Evolutionary conservation across 2,797 vertebrate genomes (phyloP).

Genomic region (Aulostomus chinensis): DNA sequence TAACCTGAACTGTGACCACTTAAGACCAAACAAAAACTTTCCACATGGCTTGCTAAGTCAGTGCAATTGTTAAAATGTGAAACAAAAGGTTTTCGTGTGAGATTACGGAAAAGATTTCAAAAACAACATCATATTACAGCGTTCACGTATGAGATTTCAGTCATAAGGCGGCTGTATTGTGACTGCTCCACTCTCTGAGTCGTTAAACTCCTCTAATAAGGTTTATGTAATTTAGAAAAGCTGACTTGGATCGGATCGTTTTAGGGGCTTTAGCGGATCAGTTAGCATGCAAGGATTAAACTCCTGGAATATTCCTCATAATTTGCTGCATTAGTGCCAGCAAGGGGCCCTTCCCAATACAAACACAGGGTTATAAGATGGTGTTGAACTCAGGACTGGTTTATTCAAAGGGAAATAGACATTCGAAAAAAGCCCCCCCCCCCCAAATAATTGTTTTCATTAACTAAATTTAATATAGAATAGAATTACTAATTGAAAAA

Average conservation of each 20-base stretch:
- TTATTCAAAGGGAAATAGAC: no score
- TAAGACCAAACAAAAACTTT: constrained; percentile 68
- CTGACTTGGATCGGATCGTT: constrained; percentile 63
- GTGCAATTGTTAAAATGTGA: constrained; percentile 31
- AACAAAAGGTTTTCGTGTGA: constrained; percentile 52
- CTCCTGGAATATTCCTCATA: constrained; percentile 43
- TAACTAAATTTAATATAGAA: no score
- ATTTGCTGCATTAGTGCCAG: constrained; percentile 29
- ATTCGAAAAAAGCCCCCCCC: no score
- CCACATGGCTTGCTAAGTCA: constrained; percentile 53
- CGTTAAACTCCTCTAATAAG: constrained; percentile 71
- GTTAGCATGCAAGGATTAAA: constrained; percentile 74
- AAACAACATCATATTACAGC: constrained; percentile 12
- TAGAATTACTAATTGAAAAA: no score
- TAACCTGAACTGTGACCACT: constrained; percentile 24
- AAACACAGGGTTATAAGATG: constrained; percentile 6
- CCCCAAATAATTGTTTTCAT: no score
- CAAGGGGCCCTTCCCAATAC: constrained; percentile 12
- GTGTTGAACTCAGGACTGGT: constrained; percentile 1
- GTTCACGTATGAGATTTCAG: constrained; percentile 23
- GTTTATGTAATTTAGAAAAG: constrained; percentile 75
- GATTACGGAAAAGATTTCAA: constrained; percentile 38
- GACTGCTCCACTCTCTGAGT: constrained; percentile 58
- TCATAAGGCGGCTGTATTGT: constrained; percentile 61
- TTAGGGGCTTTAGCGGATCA: constrained; percentile 71